Percentiles rank a stretch among this genome's conserved stretches.
Evolutionary conservation across 1,140 invertebrate genomes (phyloP).

Genomic region (Varroa destructor): DNA sequence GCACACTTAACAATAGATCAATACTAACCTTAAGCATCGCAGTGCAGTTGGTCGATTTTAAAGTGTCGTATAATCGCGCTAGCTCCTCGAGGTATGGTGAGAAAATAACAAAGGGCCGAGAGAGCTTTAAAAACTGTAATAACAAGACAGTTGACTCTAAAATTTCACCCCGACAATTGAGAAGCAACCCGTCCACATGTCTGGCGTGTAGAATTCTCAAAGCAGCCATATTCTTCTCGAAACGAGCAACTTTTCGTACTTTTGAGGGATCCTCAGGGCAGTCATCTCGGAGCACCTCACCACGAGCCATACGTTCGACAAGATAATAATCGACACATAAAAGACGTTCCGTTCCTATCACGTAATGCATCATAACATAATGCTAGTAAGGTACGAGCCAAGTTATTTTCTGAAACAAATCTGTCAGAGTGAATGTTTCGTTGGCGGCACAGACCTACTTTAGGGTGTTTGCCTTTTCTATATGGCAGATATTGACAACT

Average conservation of each 20-base stretch:
- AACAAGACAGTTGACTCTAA: slow-evolving; percentile 51
- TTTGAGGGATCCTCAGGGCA: slow-evolving; percentile 9
- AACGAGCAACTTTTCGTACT: background rate
- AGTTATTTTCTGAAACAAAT: too few relatives aligned
- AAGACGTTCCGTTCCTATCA: background rate
- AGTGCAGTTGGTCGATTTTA: background rate
- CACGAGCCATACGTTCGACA: background rate
- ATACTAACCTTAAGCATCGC: slow-evolving; percentile 1
- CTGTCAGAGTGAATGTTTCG: too few relatives aligned
- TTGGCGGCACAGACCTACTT: too few relatives aligned
- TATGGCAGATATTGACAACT: too few relatives aligned
- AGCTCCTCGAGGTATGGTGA: slow-evolving; percentile 51
- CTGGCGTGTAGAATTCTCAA: slow-evolving; percentile 34
- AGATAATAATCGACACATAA: slow-evolving; percentile 14
- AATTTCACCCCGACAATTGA: slow-evolving; percentile 71
- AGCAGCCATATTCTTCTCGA: slow-evolving; percentile 28
- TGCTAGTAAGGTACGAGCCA: too few relatives aligned
- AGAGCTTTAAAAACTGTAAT: slow-evolving; percentile 57
- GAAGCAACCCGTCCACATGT: slow-evolving; percentile 61
- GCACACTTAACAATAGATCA: too few relatives aligned
- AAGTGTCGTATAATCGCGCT: background rate
- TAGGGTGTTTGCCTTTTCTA: too few relatives aligned
- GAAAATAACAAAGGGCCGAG: slow-evolving; percentile 70
- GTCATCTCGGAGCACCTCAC: background rate
- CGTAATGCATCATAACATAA: background rate